phyloP scores from a whole-genome alignment of 1,140 invertebrate genomes.

The Papilio xuthus region DNA sequence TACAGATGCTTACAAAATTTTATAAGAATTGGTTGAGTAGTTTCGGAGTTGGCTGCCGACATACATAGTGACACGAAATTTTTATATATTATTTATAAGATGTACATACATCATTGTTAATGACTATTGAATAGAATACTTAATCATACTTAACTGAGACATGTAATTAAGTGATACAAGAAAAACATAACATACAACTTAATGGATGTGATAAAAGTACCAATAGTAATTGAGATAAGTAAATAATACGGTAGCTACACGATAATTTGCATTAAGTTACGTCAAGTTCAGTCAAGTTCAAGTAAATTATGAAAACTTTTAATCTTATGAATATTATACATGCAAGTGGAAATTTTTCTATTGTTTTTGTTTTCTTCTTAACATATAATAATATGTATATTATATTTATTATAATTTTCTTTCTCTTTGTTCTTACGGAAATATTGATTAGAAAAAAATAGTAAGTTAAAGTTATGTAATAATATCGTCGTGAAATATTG shows the following conservation, averaged over 20 bases:
- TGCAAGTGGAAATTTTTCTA: not conserved
- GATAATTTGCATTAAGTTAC: not conserved
- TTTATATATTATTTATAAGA: too few relatives aligned
- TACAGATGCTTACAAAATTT: too few relatives aligned
- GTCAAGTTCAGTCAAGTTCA: slow-evolving; percentile 12
- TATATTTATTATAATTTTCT: not conserved
- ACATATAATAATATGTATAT: not conserved
- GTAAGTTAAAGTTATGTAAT: not conserved
- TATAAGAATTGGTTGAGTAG: too few relatives aligned
- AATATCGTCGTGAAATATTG: not conserved
- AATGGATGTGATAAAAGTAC: not conserved
- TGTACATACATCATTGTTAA: too few relatives aligned
- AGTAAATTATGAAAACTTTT: slow-evolving; percentile 3
- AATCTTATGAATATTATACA: slow-evolving; percentile 1
- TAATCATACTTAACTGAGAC: slow-evolving; percentile 17
- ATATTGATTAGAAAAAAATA: not conserved
- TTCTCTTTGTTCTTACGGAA: slow-evolving; percentile 20
- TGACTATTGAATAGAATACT: not conserved
- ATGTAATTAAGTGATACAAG: not conserved
- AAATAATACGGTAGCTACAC: not conserved
- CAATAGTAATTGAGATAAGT: not conserved
- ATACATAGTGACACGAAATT: too few relatives aligned
- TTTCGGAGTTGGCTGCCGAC: too few relatives aligned
- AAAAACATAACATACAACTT: not conserved
- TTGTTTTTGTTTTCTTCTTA: slow-evolving; percentile 7